Base-by-base conservation (phyloP, 2,113 vertebrate species). In the Mystacornis crossleyi region DNA sequence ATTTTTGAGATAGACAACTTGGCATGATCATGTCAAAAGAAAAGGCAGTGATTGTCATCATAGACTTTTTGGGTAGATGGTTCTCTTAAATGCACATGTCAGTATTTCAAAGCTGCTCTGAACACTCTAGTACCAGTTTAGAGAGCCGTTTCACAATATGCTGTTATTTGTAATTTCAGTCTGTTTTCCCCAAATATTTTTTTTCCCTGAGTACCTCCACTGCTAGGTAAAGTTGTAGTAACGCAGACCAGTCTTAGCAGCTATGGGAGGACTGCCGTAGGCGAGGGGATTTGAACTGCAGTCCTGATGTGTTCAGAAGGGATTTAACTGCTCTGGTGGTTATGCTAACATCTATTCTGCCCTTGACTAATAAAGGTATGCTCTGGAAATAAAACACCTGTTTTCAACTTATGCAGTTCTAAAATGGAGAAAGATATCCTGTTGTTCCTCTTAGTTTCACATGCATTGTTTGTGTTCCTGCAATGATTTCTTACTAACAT, bases 1-100 rank as follows among this genome's bases (percentile, higher is more conserved):
- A 45, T 86, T 96, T 96, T 93, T 89, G 58, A 88, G 90, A 93
- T 19, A 92, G 95, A 86, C 88, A 77, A 54, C 81, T 94, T 95
- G 95, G 93, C 92, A 93, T 89, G 60, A 93, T 86, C 71, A n/a
- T 26, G 55, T 93, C 67, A 40, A 78, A 89, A 95, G 80, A 89
- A 95, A 81, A 96, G 51, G 72, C 91, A 90, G 42, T 93, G 81
- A 87, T 90, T 95, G 90, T 90, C 91, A 81, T 81, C 18, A 13
- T 86, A 92, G 42, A 42, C 64, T 93, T 93, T 48, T 86, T 87
- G 88, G 75, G 50, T 90, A 86, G 71, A 80, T 93, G 40, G 28
- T 82, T 81, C 74, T 93, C 71, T 73, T 89, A 86, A 92, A 88
- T 74, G 72, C 47, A 19, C 61, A 61, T 89, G 51, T 57, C 65